These are phyloP conservation scores for Falcunculus frontatus DNA, from an alignment of 2,113 vertebrate species.

Conservation along the genomic window DNA sequence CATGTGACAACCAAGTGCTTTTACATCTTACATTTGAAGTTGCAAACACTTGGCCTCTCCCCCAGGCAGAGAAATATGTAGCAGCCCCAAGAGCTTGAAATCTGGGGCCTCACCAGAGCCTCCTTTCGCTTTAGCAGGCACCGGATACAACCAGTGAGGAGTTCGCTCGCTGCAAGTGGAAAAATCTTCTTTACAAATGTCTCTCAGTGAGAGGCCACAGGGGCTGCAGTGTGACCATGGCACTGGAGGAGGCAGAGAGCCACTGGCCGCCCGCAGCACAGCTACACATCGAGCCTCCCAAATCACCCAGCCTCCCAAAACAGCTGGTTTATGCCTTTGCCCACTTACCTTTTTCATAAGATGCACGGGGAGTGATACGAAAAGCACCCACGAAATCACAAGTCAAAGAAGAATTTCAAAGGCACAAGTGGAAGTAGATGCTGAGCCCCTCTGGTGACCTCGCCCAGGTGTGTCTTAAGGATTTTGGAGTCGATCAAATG, in stretches of 20 bases:
- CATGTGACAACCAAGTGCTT: conserved; percentile 37
- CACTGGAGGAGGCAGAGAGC: not conserved
- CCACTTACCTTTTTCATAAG: not conserved
- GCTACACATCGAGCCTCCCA: rapidly evolving
- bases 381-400: not conserved
- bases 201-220: rapidly evolving
- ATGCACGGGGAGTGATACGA: rapidly evolving
- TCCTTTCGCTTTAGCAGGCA: not conserved
- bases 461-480: not conserved
- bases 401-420: not conserved
- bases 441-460: not conserved
- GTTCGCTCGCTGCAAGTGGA: not conserved
- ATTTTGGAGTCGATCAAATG: not conserved
- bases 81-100: not conserved
- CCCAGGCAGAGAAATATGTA: not conserved
- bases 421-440: not conserved
- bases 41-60: conserved; percentile 24
- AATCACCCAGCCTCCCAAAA: not conserved
- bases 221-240: not conserved
- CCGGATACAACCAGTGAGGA: not conserved
- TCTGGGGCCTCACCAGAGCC: not conserved
- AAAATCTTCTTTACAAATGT: not conserved
- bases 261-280: not conserved
- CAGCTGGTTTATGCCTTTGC: not conserved
- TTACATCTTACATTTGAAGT: not conserved